These are phyloP conservation scores for Brachycybe producta DNA, from an alignment of 2,888 invertebrate genomes.

Conservation along the genomic window DNA sequence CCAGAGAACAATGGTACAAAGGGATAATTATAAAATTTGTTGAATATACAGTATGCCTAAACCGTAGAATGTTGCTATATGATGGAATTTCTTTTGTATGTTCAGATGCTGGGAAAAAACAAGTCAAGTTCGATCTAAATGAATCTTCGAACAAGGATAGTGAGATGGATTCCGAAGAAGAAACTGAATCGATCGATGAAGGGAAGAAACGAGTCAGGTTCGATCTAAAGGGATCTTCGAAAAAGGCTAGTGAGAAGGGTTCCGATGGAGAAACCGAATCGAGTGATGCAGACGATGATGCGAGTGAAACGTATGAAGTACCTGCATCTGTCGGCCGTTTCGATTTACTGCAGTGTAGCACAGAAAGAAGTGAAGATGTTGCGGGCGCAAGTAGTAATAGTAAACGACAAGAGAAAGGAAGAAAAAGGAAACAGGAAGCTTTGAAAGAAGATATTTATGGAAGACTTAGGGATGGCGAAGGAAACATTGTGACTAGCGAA, in stretches of 20 bases:
- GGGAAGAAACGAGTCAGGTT: constrained; percentile 18
- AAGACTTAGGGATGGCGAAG: constrained; percentile 61
- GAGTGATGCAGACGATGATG: constrained; percentile 21
- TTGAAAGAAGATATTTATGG: constrained; percentile 90
- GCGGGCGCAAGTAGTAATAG: too few species aligned
- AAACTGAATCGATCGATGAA: constrained; percentile 17
- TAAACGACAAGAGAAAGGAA: constrained; percentile 22
- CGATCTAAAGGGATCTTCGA: constrained; percentile 18
- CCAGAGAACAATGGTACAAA: too few species aligned
- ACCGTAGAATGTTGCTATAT: too few species aligned
- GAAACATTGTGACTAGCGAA: constrained; percentile 49
- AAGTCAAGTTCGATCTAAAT: constrained; percentile 22
- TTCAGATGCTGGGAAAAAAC: too few species aligned
- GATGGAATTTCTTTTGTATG: too few species aligned
- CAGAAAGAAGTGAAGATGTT: too few species aligned
- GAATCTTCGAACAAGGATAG: constrained; percentile 28
- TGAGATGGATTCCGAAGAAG: constrained; percentile 21
- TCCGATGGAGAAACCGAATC: constrained; percentile 1
- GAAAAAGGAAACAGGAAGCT: constrained; percentile 22
- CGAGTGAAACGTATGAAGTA: constrained; percentile 18
- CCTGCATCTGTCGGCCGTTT: constrained; percentile 17
- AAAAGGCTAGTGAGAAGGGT: constrained; percentile 16
- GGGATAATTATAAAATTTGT: too few species aligned
- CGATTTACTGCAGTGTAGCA: too few species aligned
- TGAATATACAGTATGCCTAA: too few species aligned